Evolutionary conservation across 2,888 invertebrate genomes (phyloP).

Genomic region (Aporophyla lueneburgensis): DNA sequence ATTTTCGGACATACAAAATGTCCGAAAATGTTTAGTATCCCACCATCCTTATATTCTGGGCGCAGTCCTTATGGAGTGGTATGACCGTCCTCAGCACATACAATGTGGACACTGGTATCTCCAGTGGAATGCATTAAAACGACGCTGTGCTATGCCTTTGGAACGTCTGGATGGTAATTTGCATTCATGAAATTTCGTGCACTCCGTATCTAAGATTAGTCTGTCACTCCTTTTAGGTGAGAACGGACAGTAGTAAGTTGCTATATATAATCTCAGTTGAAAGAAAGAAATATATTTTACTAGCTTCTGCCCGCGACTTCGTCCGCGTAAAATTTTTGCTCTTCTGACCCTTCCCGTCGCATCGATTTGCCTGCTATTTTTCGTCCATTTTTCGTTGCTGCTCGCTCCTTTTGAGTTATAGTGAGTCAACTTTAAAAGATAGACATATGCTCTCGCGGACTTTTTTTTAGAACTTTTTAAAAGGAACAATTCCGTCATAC

Average conservation of each 20-base stretch:
- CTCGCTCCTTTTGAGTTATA: too few relatives aligned
- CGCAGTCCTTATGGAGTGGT: too few relatives aligned
- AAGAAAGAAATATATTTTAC: too few relatives aligned
- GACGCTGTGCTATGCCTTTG: slow-evolving; percentile 11
- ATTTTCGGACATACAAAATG: not conserved
- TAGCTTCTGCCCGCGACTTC: too few relatives aligned
- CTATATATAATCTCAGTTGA: not conserved
- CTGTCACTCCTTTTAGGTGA: slow-evolving; percentile 21
- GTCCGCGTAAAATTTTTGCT: too few relatives aligned
- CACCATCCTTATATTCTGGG: not conserved
- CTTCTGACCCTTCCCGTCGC: too few relatives aligned
- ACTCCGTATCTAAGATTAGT: slow-evolving; percentile 18
- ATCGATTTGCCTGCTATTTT: too few relatives aligned
- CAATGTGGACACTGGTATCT: not conserved
- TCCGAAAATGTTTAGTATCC: not conserved
- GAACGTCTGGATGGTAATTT: slow-evolving; percentile 22
- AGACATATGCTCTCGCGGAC: too few relatives aligned
- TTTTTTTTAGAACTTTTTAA: too few relatives aligned
- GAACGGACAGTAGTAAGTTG: not conserved
- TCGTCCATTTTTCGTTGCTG: too few relatives aligned
- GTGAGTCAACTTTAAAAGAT: too few relatives aligned
- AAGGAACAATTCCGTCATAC: too few relatives aligned
- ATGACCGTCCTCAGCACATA: not conserved
- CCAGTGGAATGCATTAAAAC: not conserved
- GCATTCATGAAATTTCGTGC: slow-evolving; percentile 19